A percentile compares a stretch with the other conserved stretches of the same genome.
Conservation (phyloP, 2,888 invertebrate genomes). For the Thecophora atra region DNA sequence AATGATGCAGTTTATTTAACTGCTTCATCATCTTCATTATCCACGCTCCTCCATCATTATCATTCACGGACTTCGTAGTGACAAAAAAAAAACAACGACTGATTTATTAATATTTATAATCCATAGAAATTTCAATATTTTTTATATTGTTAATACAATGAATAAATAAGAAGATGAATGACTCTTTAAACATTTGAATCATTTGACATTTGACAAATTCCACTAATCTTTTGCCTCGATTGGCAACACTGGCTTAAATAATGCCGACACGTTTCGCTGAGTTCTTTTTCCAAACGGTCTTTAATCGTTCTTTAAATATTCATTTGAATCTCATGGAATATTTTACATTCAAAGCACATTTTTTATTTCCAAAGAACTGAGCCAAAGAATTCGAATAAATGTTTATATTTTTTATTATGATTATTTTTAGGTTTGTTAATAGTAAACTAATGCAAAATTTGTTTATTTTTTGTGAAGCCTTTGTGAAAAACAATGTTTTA, state of each 20-base stretch:
- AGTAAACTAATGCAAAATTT: not conserved
- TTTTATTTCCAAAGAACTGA: no score
- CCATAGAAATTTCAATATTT: no score
- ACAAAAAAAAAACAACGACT: not conserved
- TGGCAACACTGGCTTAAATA: not conserved
- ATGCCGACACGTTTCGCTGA: not conserved
- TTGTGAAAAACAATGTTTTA: not conserved
- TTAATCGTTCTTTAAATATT: no score
- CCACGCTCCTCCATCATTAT: not conserved
- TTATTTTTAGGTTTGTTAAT: no score
- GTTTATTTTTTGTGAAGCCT: not conserved
- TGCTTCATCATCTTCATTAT: constrained; percentile 24
- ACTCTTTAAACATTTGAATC: no score
- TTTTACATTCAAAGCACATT: no score
- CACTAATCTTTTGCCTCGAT: not conserved
- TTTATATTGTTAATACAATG: no score
- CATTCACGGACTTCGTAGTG: not conserved
- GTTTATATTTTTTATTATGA: no score
- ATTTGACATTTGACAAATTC: not conserved
- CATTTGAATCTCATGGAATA: no score
- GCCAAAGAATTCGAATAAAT: no score
- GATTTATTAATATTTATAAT: not conserved
- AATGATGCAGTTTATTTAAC: constrained; percentile 19
- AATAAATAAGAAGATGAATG: no score
- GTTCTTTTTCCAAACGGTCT: not conserved